Evolutionary conservation across 2,113 vertebrate genomes (phyloP).

Genomic region (Seriola quinqueradiata): DNA sequence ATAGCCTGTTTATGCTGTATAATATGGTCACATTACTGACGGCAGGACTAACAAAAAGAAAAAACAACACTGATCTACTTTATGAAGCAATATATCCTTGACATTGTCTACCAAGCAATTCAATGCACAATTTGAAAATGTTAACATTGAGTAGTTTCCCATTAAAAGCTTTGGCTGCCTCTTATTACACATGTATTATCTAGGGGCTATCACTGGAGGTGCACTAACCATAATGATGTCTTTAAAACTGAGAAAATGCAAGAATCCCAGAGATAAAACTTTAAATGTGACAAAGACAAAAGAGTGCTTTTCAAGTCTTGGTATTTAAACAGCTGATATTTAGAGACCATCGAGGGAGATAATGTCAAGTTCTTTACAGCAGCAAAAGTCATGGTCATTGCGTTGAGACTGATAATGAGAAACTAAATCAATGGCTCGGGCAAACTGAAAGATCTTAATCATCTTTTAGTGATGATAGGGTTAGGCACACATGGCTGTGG

Average conservation of each 20-base stretch:
- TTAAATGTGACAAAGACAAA: background rate
- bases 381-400: conserved; percentile 9
- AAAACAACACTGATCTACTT: background rate
- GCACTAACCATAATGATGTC: conserved; percentile 7
- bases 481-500: conserved; percentile 15
- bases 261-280: background rate
- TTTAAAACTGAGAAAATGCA: background rate
- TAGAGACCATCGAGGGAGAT: background rate
- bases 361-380: background rate
- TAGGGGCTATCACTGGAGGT: conserved; percentile 1
- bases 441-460: background rate
- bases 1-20: background rate
- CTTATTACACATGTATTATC: conserved; percentile 22
- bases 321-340: conserved; percentile 5
- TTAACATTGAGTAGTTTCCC: background rate
- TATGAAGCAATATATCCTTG: background rate
- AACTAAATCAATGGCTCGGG: background rate
- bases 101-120: background rate
- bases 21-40: background rate
- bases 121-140: conserved; percentile 10
- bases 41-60: background rate
- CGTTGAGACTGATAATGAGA: background rate
- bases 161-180: conserved; percentile 11
- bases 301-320: background rate
- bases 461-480: background rate